These are phyloP conservation scores for Asbolus verrucosus DNA, from an alignment of 1,140 invertebrate species.

Conservation along the genomic window DNA sequence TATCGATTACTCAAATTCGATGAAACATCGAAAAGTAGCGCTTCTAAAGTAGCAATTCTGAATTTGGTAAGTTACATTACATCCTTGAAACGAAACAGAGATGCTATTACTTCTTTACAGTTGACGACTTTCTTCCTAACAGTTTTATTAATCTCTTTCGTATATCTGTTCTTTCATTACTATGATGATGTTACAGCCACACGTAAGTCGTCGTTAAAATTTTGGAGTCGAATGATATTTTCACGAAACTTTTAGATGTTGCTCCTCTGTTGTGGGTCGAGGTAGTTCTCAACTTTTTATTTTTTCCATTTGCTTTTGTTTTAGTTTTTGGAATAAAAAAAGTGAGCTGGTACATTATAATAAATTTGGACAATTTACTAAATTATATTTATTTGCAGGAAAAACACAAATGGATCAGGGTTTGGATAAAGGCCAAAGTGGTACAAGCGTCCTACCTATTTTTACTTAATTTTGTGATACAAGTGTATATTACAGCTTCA, in stretches of 20 bases:
- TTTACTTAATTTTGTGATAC: conserved; percentile 20
- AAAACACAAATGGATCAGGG: conserved; percentile 19
- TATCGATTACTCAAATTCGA: conserved; percentile 8
- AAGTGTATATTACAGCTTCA: not conserved
- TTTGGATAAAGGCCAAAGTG: conserved; percentile 27
- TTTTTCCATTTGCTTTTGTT: not conserved
- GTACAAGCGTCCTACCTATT: conserved; percentile 20
- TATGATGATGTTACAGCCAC: not conserved
- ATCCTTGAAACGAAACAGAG: not conserved
- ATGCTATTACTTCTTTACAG: not conserved
- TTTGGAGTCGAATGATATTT: not conserved
- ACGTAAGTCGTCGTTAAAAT: not conserved
- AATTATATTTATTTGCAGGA: conserved; percentile 4
- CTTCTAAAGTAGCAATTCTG: conserved; percentile 5
- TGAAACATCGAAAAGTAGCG: conserved; percentile 6
- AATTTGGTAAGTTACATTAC: conserved; percentile 11
- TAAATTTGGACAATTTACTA: not conserved
- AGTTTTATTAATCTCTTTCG: not conserved
- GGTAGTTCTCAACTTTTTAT: conserved; percentile 1
- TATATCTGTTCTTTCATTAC: not conserved
- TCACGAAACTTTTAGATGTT: conserved; percentile 5
- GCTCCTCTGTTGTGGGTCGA: not conserved
- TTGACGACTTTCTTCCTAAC: not conserved
- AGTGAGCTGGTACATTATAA: not conserved
- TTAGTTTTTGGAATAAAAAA: conserved; percentile 11